Conservation (phyloP, 2,113 vertebrate genomes). For the Falco punctatus region DNA sequence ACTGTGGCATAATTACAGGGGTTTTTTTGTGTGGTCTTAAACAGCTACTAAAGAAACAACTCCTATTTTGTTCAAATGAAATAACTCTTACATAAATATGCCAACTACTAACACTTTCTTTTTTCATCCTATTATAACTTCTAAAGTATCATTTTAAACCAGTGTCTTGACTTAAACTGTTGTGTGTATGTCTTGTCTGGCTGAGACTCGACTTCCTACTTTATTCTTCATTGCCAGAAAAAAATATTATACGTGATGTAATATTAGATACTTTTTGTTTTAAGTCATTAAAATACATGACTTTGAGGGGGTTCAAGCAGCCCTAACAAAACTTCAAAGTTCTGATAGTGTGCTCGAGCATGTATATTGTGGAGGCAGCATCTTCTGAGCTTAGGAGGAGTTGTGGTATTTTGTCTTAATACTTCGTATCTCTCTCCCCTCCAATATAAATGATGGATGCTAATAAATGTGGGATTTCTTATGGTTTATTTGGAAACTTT, state of each 20-base stretch:
- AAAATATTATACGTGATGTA: not conserved
- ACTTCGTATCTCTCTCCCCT: not conserved
- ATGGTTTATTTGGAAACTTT: not conserved
- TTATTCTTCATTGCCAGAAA: not conserved
- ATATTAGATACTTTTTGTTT: not conserved
- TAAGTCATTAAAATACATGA: not conserved
- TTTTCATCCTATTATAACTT: not conserved
- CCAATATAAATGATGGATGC: not conserved
- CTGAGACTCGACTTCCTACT: not conserved
- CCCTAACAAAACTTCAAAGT: not conserved
- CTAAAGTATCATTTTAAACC: not conserved
- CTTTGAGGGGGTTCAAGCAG: not conserved
- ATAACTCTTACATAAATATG: not conserved
- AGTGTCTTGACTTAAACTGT: not conserved
- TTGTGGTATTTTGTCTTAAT: not conserved
- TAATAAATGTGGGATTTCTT: not conserved
- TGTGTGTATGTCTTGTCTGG: not conserved
- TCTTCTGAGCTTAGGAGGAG: not conserved
- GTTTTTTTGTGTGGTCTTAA: not conserved
- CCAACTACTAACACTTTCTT: not conserved
- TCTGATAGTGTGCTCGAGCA: not conserved
- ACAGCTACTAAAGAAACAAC: not conserved
- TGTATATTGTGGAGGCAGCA: fast-evolving
- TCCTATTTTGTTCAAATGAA: not conserved
- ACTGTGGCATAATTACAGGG: not conserved